Base-by-base conservation (phyloP, 2,888 invertebrate species). In the Megastigmus dorsalis region DNA sequence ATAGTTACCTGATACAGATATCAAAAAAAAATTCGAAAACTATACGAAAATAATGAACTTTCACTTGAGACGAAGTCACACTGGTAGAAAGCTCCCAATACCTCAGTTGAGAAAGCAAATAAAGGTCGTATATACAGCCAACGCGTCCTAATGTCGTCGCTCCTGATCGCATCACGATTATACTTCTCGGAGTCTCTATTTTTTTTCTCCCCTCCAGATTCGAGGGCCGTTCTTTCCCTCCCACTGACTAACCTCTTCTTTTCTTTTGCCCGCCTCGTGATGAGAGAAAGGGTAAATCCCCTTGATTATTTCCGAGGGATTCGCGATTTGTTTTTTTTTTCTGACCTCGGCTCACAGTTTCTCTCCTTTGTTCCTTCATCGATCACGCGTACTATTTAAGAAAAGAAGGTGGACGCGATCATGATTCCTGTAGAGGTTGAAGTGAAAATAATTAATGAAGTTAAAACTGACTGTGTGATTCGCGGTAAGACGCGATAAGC, bases 261-360 rank as follows among this genome's bases (percentile, higher is more conserved):
- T 30, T 10, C 26, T 48, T 45, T 18, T 4, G 45, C 15, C 18
- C 18, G 18, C 0, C 28, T 28, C 13, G 6, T 15, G 30, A 3
- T 9, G 38, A 50, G 18, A 15, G 28, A 30, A 41, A 55, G 43
- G 52, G n/a, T 43, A 43, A 43, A 43, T 50, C 43, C 38, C 18
- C 45, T 68, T 59, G 67, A 68, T 68, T 68, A 57, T 57, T 48
- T 45, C 43, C 52, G 59, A 59, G 28, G 18, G 41, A 59, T 41
- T 59, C 59, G 28, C 43, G 59, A 55, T 38, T 36, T 55, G 38
- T 55, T 36, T 36, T 66, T 41, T 54, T 9, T n/a, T 41, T 62
- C 48, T 48, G n/a, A n/a, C n/a, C 2, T 20, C 15, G 13, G 30
- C 26, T n/a, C n/a, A n/a, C n/a, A n/a, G n/a, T n/a, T n/a, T n/a